Evolutionary conservation across 2,888 invertebrate genomes (phyloP).

Genomic region (Amphimallon solstitiale): DNA sequence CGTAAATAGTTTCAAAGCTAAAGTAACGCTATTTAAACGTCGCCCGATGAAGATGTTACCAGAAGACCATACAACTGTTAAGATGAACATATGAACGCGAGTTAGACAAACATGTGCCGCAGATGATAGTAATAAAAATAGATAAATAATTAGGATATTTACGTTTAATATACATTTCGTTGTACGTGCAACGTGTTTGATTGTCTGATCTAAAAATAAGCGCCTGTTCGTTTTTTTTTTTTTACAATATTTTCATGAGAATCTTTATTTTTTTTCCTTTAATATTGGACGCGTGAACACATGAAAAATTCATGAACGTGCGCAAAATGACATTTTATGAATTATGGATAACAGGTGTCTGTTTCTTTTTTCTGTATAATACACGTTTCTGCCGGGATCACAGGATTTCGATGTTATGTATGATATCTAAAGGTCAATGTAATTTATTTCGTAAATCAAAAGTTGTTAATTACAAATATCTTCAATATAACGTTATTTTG

Average conservation of each 20-base stretch:
- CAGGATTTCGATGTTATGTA: neutral
- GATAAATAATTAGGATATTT: neutral
- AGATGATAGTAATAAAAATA: slow-evolving; percentile 4
- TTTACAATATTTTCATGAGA: neutral
- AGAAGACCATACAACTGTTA: neutral
- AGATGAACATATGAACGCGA: too few relatives aligned
- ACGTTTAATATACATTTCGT: neutral
- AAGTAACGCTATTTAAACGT: neutral
- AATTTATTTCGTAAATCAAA: too few relatives aligned
- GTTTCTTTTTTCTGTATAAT: neutral
- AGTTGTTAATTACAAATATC: too few relatives aligned
- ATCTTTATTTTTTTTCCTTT: neutral
- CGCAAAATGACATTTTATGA: slow-evolving; percentile 5
- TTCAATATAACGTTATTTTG: too few relatives aligned
- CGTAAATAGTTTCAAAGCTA: neutral
- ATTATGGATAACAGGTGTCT: slow-evolving; percentile 18
- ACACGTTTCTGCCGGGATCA: neutral
- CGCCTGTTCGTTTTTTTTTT: neutral
- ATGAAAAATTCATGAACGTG: neutral
- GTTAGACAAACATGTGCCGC: too few relatives aligned
- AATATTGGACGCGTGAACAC: slow-evolving; percentile 6
- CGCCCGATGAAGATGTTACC: neutral
- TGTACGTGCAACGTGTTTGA: neutral
- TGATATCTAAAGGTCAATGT: neutral
- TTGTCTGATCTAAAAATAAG: neutral